Evolutionary conservation across 2,888 invertebrate genomes (phyloP), one percentile per base, ranked within the genome.

Genomic region (Macropis europaea): DNA sequence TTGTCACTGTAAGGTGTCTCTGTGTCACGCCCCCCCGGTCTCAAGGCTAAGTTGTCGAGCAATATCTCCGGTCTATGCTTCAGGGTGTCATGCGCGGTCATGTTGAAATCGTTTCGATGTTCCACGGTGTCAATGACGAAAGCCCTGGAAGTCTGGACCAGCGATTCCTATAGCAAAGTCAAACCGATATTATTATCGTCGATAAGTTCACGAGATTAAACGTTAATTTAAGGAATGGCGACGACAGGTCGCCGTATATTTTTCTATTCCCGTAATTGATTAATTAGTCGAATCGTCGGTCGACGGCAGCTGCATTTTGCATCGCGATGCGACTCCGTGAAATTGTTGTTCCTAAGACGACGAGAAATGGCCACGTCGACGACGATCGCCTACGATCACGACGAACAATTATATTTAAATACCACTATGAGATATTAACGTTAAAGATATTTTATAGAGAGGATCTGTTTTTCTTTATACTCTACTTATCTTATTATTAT

Each of bases 301-400:
- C 57, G 57, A 60, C 53, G 36, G 36, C 43, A 13, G 53, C 17
- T 17, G 43, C 56, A 50, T 62, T 57, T 57, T 40, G 56, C 63
- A n/a, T n/a, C n/a, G 26, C 59, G 28, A 59, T 59, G 53, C 47
- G 67, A 76, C 50, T 54, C 43, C 75, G 73, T 76, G 76, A 82
- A 82, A 82, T 78, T 79, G 68, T 83, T 82, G 82, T 84, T 82
- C 82, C 82, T 81, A 83, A 76, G 74, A 82, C 72, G 73, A 56
- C 48, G 40, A 28, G 36, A 28, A 30, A 40, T 26, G 40, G 15
- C 53, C 56, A 47, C 53, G 61, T 43, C 56, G 73, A 47, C 63
- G 62, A 59, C 57, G 60, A 67, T 62, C 56, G 60, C 54, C 43
- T 50, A 34, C 38, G 61, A 68, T 67, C 66, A 47, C 48, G 75